A percentile compares a stretch with the other conserved stretches of the same genome.
Conservation (phyloP, 64 coral and sea anemone genomes). For the Exaiptasia diaphana region DNA sequence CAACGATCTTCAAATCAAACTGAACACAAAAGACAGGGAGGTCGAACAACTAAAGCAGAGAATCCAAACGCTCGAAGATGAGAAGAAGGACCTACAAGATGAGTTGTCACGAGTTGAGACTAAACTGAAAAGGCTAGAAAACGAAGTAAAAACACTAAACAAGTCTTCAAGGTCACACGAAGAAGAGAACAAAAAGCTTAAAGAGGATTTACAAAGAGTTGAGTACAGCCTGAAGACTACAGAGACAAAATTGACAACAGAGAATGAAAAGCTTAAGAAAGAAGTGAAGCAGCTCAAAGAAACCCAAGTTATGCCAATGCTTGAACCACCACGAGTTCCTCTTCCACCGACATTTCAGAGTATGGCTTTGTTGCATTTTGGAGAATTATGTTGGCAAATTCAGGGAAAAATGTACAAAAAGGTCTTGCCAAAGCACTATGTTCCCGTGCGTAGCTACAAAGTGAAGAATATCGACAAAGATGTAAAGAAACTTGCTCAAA, state of each 20-base stretch:
- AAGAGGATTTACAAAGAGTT: constrained; percentile 15
- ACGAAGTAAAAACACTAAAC: not conserved
- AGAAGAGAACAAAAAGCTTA: constrained; percentile 1
- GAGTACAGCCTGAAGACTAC: not conserved
- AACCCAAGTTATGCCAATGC: too few species aligned
- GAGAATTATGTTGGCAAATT: constrained; percentile 2
- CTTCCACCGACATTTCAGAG: not conserved
- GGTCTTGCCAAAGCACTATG: not conserved
- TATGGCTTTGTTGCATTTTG: constrained; percentile 8
- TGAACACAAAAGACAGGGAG: constrained; percentile 9
- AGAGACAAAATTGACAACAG: constrained; percentile 16
- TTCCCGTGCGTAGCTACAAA: constrained; percentile 6
- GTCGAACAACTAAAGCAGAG: constrained; percentile 6
- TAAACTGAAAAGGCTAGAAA: constrained; percentile 12
- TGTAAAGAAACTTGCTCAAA: not conserved
- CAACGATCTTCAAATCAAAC: not conserved
- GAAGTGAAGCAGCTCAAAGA: too few species aligned
- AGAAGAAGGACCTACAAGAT: constrained; percentile 25
- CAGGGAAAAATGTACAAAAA: constrained; percentile 32
- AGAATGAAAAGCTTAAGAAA: too few species aligned
- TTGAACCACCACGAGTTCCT: not conserved
- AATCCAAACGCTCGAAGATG: constrained; percentile 15
- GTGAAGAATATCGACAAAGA: constrained; percentile 4
- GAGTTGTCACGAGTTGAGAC: constrained; percentile 8
- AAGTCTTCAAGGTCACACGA: constrained; percentile 10